Evolutionary conservation across 2,888 invertebrate species (phyloP), one percentile per base, ranked within the genome.

Genomic region (Hymenopus coronatus): DNA sequence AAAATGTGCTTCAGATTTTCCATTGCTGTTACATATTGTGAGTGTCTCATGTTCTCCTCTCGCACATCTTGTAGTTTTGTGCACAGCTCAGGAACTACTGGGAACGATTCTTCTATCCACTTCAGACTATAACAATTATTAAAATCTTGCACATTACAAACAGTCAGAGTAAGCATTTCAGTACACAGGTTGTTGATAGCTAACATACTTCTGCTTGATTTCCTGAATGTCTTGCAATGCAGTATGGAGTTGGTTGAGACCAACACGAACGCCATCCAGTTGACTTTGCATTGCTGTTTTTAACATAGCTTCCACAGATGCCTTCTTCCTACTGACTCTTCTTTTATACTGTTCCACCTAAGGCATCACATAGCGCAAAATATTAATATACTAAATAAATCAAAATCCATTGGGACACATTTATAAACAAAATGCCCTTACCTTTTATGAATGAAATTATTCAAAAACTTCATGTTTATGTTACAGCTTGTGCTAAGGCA

Each of bases 271-370:
- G 0, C 99, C 99, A 93, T 99, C 99, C 88, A 99, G 94, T 93
- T 99, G 99, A 90, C 98, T 98, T 93, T 99, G 99, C 94, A 99
- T 98, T 1, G 99, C 99, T n/a, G 99, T 98, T 94, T 99, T 99
- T 30, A 99, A 93, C 95, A 98, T 97, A 1, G 98, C 98, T 93
- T 99, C 98, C 14, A 98, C 98, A 6, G 98, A 98, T 0, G 97
- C 97, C 94, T 98, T 97, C 91, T 97, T 97, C 89, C 97, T 94
- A 15, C 95, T 95, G 90, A 97, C 96, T 91, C 96, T 94, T 91
- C 96, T 95, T 92, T 96, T 97, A 91, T 96, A 97, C 92, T 97
- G 97, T 92, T 97, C 97, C 8, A 97, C 96, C 95, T 96, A 88
- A 87, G 88, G 88, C 54, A 88, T n/a, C 28, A 6, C 54, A 20